These are phyloP conservation scores for Sapayoa aenigma DNA, from an alignment of 2,113 vertebrate genomes.

Conservation along the genomic window DNA sequence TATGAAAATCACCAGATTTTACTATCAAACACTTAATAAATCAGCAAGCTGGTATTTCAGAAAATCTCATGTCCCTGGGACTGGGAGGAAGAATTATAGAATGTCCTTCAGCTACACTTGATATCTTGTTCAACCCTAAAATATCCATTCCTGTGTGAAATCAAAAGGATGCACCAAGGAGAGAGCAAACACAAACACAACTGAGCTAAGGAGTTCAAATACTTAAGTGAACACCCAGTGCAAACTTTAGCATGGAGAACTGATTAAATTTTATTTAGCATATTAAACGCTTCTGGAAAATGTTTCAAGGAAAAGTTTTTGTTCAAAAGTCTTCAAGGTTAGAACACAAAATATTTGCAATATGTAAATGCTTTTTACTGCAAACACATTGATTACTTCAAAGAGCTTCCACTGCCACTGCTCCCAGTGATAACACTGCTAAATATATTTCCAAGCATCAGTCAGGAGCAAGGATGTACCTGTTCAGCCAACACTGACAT, in stretches of 20 bases:
- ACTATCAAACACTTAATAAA: neutral
- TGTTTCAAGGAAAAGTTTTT: neutral
- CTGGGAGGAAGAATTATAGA: neutral
- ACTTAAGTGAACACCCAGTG: neutral
- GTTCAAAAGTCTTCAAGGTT: neutral
- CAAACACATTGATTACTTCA: neutral
- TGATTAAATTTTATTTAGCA: constrained; percentile 19
- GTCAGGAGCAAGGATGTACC: neutral
- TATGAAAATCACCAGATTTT: neutral
- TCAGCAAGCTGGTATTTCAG: neutral
- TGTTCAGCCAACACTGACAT: neutral
- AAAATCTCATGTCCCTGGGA: neutral
- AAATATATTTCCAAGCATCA: neutral
- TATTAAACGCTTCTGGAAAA: neutral
- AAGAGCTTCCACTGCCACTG: neutral
- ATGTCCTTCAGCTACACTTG: neutral
- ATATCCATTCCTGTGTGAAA: neutral
- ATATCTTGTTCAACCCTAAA: neutral
- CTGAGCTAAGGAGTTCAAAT: neutral
- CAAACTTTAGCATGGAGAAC: neutral
- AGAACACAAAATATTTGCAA: neutral
- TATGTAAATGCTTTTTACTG: neutral
- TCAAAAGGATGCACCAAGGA: neutral
- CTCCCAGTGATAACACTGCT: neutral
- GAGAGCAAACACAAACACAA: neutral